Conservation (phyloP, 2,797 vertebrate genomes). For the Anguilla megastoma region DNA sequence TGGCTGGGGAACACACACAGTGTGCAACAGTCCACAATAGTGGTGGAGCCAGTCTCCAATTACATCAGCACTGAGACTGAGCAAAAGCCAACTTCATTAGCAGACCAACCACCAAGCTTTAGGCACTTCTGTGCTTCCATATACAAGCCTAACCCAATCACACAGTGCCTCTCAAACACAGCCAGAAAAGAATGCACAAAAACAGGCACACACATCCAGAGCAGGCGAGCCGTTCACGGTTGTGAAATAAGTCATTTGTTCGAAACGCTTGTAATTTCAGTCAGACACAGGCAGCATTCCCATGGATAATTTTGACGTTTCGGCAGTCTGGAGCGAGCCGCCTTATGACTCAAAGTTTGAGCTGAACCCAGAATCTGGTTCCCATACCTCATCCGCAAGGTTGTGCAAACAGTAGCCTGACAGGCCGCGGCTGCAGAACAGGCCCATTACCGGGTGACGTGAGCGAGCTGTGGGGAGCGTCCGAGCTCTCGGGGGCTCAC, state of each 20-base stretch:
- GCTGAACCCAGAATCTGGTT: slow-evolving; percentile 12
- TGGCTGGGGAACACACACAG: neutral
- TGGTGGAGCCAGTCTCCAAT: neutral
- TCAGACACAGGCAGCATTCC: neutral
- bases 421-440: neutral
- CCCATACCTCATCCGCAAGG: slow-evolving; percentile 5
- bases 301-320: neutral
- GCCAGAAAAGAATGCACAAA: slow-evolving; percentile 4
- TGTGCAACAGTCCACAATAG: neutral
- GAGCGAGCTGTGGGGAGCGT: neutral
- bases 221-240: neutral
- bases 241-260: neutral
- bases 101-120: neutral
- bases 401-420: slow-evolving; percentile 19
- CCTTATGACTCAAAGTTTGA: slow-evolving; percentile 18
- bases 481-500: neutral
- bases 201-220: neutral
- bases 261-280: neutral
- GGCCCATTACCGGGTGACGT: neutral
- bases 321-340: neutral
- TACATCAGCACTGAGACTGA: neutral
- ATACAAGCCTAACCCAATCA: neutral
- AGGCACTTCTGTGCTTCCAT: neutral
- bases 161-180: neutral
- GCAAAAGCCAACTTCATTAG: neutral